A percentile compares a stretch with the other conserved stretches of the same genome.
Evolutionary conservation across 2,113 vertebrate species (phyloP).

Genomic region (Urocolius indicus): DNA sequence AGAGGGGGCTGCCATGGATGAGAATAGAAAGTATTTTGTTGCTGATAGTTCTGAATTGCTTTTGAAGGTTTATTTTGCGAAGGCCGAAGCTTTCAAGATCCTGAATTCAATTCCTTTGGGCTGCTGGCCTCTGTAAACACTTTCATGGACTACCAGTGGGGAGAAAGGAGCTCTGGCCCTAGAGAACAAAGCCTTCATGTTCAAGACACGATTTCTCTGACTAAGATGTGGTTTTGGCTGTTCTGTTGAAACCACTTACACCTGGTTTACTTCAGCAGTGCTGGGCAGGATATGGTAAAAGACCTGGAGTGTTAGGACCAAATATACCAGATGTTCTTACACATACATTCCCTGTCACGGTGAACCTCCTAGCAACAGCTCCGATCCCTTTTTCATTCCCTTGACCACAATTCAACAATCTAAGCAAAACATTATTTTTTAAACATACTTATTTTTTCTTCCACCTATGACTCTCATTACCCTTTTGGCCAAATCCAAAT

Average conservation of each 20-base stretch:
- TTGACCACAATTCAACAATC: conserved; percentile 47
- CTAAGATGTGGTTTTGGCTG: conserved; percentile 82
- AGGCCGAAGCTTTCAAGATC: conserved; percentile 52
- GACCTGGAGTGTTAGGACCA: conserved; percentile 54
- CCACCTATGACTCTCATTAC: neutral
- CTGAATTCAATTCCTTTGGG: conserved; percentile 73
- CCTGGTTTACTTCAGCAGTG: conserved; percentile 76
- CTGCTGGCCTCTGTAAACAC: conserved; percentile 77
- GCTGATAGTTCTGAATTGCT: conserved; percentile 41
- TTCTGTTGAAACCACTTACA: conserved; percentile 78
- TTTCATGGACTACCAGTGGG: conserved; percentile 44
- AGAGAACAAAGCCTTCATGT: conserved; percentile 67
- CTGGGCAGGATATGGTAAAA: conserved; percentile 75
- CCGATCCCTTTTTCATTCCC: conserved; percentile 19
- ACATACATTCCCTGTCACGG: neutral
- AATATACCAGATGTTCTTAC: conserved; percentile 74
- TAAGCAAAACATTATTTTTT: conserved; percentile 74
- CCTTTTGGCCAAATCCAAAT: neutral
- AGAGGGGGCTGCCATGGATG: neutral
- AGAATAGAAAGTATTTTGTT: conserved; percentile 63
- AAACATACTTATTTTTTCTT: neutral
- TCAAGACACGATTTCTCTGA: conserved; percentile 70
- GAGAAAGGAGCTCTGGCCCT: conserved; percentile 55
- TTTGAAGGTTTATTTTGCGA: conserved; percentile 71
- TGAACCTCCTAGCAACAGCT: conserved; percentile 15